A percentile compares a stretch with the other conserved stretches of the same genome.
These are phyloP conservation scores for Trichacis sp. DNA, from an alignment of 2,888 invertebrate species.

Conservation along the genomic window DNA sequence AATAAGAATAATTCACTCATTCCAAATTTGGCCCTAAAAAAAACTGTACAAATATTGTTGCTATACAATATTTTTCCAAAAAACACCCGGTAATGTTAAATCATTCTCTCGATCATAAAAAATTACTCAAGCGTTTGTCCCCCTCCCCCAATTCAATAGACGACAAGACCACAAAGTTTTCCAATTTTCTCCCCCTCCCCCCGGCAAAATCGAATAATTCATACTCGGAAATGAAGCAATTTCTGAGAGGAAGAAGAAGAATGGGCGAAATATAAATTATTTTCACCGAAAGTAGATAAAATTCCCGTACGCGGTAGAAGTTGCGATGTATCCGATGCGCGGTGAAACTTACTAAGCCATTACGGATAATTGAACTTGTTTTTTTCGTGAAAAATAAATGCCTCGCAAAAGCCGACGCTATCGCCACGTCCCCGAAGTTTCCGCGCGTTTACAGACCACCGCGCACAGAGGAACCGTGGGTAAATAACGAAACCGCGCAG, in stretches of 20 bases:
- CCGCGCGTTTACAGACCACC: slow-evolving; percentile 30
- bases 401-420: slow-evolving; percentile 2
- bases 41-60: no score
- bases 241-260: background rate
- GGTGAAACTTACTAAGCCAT: slow-evolving; percentile 9
- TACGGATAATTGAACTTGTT: slow-evolving; percentile 21
- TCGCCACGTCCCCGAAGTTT: slow-evolving; percentile 29
- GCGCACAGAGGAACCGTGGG: slow-evolving; percentile 37
- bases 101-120: no score
- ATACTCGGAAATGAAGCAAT: background rate
- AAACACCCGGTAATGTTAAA: no score
- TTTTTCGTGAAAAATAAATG: slow-evolving; percentile 26
- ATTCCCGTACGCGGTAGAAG: background rate
- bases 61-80: no score
- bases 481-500: slow-evolving; percentile 42
- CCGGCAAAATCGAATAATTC: background rate
- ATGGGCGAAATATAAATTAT: background rate
- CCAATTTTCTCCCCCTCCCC: no score
- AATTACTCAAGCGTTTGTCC: no score
- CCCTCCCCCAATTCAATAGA: no score
- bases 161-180: no score
- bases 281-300: background rate
- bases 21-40: no score
- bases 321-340: background rate
- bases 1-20: no score